Conservation (phyloP, 2,113 vertebrate genomes). For the Felis catus region F.catus_Fca126_mat1.0 CM031414.1:139423001-139423500, state of each 20-base stretch:
- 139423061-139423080: rapidly evolving
- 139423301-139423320: not conserved
- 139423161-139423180: not conserved
- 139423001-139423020: rapidly evolving
- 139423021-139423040: rapidly evolving
- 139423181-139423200: rapidly evolving
- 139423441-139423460: not conserved
- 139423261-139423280: not conserved
- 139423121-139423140: not conserved
- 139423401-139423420: not conserved
- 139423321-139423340: not conserved
- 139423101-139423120: not conserved
- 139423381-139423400: not conserved
- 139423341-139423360: not conserved
- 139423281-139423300: rapidly evolving
- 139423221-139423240: not conserved
- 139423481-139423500: rapidly evolving
- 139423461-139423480: rapidly evolving
- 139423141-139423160: no score
- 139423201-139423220: rapidly evolving
- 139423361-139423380: not conserved
- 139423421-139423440: not conserved
- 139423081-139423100: not conserved
- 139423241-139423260: rapidly evolving
- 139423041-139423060: not conserved